Base-by-base conservation (phyloP, 2,797 vertebrate species). In the Myotis planiceps region DNA sequence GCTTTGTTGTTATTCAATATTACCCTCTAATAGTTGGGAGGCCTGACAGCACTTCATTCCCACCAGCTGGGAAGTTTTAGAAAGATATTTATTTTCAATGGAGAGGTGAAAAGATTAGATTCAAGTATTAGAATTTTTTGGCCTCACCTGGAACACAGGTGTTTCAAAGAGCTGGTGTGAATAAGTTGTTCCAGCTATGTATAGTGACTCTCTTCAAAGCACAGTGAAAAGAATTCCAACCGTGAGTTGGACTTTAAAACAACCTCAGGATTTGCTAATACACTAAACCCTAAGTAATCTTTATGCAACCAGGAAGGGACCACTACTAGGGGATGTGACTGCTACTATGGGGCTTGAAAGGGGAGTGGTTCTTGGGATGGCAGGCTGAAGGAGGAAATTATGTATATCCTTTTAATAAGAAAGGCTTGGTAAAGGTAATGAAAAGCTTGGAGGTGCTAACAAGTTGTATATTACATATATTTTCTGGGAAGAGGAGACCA, bases 1-100 rank as follows among this genome's bases (percentile, higher is more conserved):
- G 92, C 47, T 97, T 96, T 95, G 94, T 88, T 94, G 79, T 94
- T 91, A 93, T 92, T 96, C 66, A 92, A 51, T 91, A 84, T 85
- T 82, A 89, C 25, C 87, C 42, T 95, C 58, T 88, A 89, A 88
- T 18, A 95, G 88, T 27, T 88, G 49, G 72, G 79, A 88, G 66
- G 58, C 27, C 58, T 71, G 65, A 58, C 14, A 93, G 91, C n/a
- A 83, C 79, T 88, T 96, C 92, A 85, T 88, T 93, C 65, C 60
- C 53, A 80, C 81, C 78, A 97, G 90, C 74, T 97, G 80, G 53
- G 29, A 86, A 85, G 39, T 92, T 94, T 95, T 71, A 94, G 74
- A 86, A 42, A 75, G 45, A 49, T 75, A 96, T 93, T 93, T 95
- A 90, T 92, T 95, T 96, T 94, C 91, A 94, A 96, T 63, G 45